Conservation (phyloP, 2,888 invertebrate genomes). For the Chydorus sphaericus region DNA sequence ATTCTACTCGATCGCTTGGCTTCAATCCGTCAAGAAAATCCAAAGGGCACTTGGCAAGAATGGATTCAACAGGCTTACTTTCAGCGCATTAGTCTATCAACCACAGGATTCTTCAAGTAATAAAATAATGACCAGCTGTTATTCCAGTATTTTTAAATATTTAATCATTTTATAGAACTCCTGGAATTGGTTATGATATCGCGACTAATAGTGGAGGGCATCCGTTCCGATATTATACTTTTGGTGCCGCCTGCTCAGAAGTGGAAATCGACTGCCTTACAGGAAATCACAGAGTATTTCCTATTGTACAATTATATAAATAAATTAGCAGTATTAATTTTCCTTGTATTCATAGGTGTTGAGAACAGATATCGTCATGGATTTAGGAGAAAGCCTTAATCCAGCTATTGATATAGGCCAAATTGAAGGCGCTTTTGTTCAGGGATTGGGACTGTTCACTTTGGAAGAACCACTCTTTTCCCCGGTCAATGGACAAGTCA, state of each 20-base stretch:
- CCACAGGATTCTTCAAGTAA: constrained; percentile 58
- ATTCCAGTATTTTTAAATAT: neutral
- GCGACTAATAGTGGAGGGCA: constrained; percentile 49
- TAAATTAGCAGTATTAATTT: neutral
- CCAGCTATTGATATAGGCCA: constrained; percentile 95
- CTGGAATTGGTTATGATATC: constrained; percentile 54
- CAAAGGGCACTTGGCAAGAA: constrained; percentile 65
- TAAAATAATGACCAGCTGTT: neutral
- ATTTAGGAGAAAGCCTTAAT: constrained; percentile 84
- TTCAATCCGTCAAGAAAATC: constrained; percentile 56
- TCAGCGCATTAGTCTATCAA: constrained; percentile 59
- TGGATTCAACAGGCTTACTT: constrained; percentile 66
- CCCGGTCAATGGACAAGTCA: constrained; percentile 61
- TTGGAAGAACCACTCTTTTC: constrained; percentile 80
- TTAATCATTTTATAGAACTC: constrained; percentile 36
- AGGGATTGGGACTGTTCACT: constrained; percentile 84
- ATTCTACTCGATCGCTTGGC: constrained; percentile 53
- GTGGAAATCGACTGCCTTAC: constrained; percentile 36
- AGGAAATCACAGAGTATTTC: constrained; percentile 31
- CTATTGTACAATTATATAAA: neutral
- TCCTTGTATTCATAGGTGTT: constrained; percentile 40
- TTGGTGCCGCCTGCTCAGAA: constrained; percentile 32
- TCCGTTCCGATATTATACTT: constrained; percentile 45
- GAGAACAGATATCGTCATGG: constrained; percentile 90
- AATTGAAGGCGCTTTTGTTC: constrained; percentile 87